Evolutionary conservation across 2,888 invertebrate species (phyloP), one percentile per base, ranked within the genome.

Genomic region (Pammene fasciana): DNA sequence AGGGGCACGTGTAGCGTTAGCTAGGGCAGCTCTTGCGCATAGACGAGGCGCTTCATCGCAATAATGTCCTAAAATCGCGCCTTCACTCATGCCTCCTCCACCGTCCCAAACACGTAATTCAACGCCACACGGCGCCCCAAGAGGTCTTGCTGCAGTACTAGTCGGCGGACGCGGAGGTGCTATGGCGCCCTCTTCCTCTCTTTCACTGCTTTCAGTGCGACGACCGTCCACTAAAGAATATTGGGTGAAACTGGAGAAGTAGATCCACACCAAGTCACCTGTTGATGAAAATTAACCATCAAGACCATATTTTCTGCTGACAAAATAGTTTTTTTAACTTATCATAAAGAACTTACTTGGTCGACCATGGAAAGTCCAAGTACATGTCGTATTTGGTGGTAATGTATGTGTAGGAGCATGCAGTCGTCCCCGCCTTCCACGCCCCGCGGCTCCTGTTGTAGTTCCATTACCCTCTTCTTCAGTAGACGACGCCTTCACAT

Each of bases 381-480:
- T 96, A 91, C 97, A 97, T 55, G 97, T 97, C 67, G 97, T 96
- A 82, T 96, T 96, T 0, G 97, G 97, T 16, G 97, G 96, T 77
- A 97, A 92, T 57, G 97, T 96, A 89, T 97, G 97, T 61, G 96
- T 93, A 0, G 97, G 97, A 74, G 97, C 96, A 57, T 96, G 93
- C 62, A 97, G 89, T 26, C 94, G 92, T 4, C 97, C 97, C 78
- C 95, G 94, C 48, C 97, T 93, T 56, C 95, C 96, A 41, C 92
- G 87, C 83, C 71, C 96, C 36, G 95, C 91, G 94, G 74, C 95
- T 82, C 78, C 93, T 0, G 68, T 60, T 0, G 73, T 73, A 4
- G 71, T 71, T 1, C 38, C 62, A 72, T 87, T 85, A 2, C 76
- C 89, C 76, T 94, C 94, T 74, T 94, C 93, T 75, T 94, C 94